Evolutionary conservation across 92 coral and sea anemone species (phyloP).

Genomic region (Pocillopora meandrina): DNA sequence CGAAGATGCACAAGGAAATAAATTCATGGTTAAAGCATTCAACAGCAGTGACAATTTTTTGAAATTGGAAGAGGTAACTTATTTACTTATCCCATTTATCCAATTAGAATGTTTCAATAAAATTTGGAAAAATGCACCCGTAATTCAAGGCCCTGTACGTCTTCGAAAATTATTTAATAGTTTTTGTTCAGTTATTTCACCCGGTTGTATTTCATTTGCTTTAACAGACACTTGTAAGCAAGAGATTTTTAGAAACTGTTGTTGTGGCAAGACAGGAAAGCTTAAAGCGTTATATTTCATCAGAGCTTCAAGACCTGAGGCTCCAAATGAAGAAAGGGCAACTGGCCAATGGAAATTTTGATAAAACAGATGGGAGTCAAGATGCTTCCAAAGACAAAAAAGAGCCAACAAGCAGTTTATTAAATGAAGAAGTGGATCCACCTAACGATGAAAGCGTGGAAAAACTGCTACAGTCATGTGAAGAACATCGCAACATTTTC

Average conservation of each 20-base stretch:
- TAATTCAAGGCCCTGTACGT: too few relatives aligned
- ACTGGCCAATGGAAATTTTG: constrained; percentile 36
- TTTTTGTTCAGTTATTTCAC: background rate
- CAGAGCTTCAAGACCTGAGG: constrained; percentile 68
- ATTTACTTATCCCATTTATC: background rate
- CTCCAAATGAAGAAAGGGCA: constrained; percentile 53
- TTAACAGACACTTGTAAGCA: constrained; percentile 62
- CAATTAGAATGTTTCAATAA: too few relatives aligned
- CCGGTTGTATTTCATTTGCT: too few relatives aligned
- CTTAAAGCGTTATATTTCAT: constrained; percentile 65
- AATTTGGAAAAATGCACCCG: too few relatives aligned
- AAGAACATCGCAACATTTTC: constrained; percentile 52
- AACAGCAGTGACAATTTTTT: constrained; percentile 40
- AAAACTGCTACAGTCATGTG: constrained; percentile 49
- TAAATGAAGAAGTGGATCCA: background rate
- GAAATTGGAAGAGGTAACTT: constrained; percentile 62
- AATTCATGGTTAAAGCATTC: constrained; percentile 60
- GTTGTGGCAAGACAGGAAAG: constrained; percentile 76
- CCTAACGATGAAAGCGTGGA: constrained; percentile 37
- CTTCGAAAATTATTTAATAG: background rate
- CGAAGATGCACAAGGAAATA: constrained; percentile 63
- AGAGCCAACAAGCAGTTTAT: background rate
- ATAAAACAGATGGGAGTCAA: background rate
- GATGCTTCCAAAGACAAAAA: background rate
- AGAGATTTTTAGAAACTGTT: constrained; percentile 65